These are phyloP conservation scores for Plumapathes pennacea DNA, from an alignment of 92 coral and sea anemone genomes.

Conservation along the genomic window DNA sequence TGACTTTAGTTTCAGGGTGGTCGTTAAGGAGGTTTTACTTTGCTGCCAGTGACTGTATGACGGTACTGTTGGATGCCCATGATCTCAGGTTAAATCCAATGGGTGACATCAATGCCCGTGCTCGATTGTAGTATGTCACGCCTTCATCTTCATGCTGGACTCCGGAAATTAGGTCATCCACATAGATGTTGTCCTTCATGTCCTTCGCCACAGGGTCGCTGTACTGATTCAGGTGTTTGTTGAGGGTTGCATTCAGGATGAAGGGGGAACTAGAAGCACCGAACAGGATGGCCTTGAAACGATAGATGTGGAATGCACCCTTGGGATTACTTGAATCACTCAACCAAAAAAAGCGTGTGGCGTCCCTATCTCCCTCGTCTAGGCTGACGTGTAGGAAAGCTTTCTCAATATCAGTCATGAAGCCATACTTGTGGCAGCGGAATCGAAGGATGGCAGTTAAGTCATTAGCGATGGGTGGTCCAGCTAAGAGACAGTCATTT, in stretches of 20 bases:
- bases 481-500: constrained; percentile 45
- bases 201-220: constrained; percentile 30
- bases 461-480: constrained; percentile 32
- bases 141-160: constrained; percentile 15
- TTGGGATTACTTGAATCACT: constrained; percentile 10
- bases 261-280: constrained; percentile 53
- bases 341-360: constrained; percentile 33
- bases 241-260: constrained; percentile 39
- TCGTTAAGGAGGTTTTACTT: not conserved
- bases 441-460: constrained; percentile 26
- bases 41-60: constrained; percentile 7
- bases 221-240: constrained; percentile 25
- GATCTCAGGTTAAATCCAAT: constrained; percentile 50
- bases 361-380: constrained; percentile 22
- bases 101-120: constrained; percentile 33
- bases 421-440: constrained; percentile 19
- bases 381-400: constrained; percentile 44
- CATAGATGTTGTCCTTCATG: constrained; percentile 45
- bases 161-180: constrained; percentile 37
- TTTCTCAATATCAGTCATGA: constrained; percentile 49
- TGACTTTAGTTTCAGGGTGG: constrained; percentile 28
- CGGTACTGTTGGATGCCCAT: constrained; percentile 48
- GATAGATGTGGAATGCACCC: constrained; percentile 30
- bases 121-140: constrained; percentile 24
- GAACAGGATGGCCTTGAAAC: constrained; percentile 43